Percentiles rank a stretch among this genome's conserved stretches.
These are phyloP conservation scores for Podarcis lilfordi DNA, from an alignment of 2,797 vertebrate genomes.

Conservation along the genomic window DNA sequence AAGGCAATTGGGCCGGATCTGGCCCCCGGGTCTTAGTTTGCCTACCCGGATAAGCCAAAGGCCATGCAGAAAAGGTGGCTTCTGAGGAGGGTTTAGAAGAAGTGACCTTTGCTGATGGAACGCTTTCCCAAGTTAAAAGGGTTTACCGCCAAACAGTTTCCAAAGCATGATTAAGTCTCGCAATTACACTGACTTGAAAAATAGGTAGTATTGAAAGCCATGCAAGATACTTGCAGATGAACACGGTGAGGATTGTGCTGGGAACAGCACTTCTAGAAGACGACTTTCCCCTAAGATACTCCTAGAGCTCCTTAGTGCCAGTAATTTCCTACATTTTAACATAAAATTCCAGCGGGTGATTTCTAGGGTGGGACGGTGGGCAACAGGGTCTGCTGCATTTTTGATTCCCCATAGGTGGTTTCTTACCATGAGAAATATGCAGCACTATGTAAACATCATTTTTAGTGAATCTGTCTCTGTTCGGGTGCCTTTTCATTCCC, in stretches of 20 bases:
- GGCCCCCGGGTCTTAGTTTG: too few species aligned
- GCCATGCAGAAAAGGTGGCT: not conserved
- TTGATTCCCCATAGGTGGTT: slow-evolving; percentile 66
- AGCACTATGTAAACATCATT: slow-evolving; percentile 79
- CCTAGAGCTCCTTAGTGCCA: slow-evolving; percentile 29
- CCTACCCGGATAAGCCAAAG: not conserved
- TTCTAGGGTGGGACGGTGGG: not conserved
- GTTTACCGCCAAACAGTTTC: not conserved
- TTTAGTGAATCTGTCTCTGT: slow-evolving; percentile 66
- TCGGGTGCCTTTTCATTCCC: slow-evolving; percentile 81
- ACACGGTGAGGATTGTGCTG: not conserved
- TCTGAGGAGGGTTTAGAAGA: not conserved
- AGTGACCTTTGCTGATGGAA: not conserved
- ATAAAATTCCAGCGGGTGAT: slow-evolving; percentile 47
- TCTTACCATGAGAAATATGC: slow-evolving; percentile 72
- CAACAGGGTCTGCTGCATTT: slow-evolving; percentile 16
- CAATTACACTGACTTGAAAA: not conserved
- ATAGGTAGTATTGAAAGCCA: not conserved
- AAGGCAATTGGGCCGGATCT: too few species aligned
- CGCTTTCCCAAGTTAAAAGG: not conserved
- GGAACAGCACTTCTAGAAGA: not conserved
- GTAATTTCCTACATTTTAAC: slow-evolving; percentile 41
- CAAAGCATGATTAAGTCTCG: not conserved
- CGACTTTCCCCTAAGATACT: not conserved
- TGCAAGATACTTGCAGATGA: not conserved